Evolutionary conservation across 2,888 invertebrate genomes (phyloP).

Genomic region (Philhelius pedissequus): DNA sequence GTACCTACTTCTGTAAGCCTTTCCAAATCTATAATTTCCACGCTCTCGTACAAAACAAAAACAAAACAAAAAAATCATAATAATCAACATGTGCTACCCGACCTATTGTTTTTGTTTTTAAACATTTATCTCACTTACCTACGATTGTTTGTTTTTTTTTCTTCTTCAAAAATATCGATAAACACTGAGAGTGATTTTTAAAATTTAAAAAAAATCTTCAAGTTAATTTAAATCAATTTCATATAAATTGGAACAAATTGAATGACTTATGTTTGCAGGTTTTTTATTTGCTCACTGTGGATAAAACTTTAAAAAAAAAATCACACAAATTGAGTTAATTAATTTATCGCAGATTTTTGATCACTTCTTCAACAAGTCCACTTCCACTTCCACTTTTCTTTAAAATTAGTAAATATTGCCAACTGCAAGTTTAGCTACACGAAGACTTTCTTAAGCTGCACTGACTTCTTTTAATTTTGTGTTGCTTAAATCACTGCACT

Average conservation of each 20-base stretch:
- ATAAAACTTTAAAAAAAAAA: conserved; percentile 23
- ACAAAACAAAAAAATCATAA: no score
- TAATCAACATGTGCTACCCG: not conserved
- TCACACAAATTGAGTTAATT: conserved; percentile 40
- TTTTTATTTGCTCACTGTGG: conserved; percentile 1
- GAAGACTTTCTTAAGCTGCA: conserved; percentile 1
- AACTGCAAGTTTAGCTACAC: not conserved
- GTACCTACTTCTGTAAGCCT: not conserved
- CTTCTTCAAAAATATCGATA: conserved; percentile 6
- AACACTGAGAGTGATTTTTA: conserved; percentile 10
- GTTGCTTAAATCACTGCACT: conserved; percentile 34
- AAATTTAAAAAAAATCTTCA: conserved; percentile 30
- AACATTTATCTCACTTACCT: conserved; percentile 48
- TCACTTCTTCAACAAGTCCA: not conserved
- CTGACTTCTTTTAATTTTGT: not conserved
- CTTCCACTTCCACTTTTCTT: conserved; percentile 12
- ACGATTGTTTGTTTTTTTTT: conserved; percentile 1
- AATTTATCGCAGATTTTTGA: conserved; percentile 18
- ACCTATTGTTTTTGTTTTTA: not conserved
- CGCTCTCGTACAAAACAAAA: not conserved
- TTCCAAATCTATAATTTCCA: not conserved
- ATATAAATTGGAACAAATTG: conserved; percentile 60
- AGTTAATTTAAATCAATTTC: conserved; percentile 64
- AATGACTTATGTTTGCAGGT: conserved; percentile 27
- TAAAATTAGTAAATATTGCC: not conserved